These are phyloP conservation scores for Phyllostomus discolor DNA, from an alignment of 2,113 vertebrate genomes.

Conservation along the genomic window DNA sequence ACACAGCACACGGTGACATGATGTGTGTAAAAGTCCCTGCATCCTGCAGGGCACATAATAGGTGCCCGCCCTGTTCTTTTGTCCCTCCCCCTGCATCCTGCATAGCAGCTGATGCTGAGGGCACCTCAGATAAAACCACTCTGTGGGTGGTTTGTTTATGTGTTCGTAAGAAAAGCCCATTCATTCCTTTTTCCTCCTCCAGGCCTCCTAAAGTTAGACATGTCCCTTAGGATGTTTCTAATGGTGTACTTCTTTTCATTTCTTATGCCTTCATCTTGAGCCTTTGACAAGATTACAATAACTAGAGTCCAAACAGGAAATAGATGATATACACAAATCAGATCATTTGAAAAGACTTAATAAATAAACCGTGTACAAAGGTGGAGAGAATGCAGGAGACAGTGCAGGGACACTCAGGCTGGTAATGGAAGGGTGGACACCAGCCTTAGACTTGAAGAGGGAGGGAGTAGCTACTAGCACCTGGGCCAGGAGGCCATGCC, in stretches of 20 bases:
- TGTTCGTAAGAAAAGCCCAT: neutral
- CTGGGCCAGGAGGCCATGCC: neutral
- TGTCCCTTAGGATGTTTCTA: neutral
- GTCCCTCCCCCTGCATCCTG: neutral
- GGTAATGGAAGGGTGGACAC: neutral
- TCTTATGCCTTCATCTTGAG: neutral
- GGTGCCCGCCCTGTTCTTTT: neutral
- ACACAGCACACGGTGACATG: neutral
- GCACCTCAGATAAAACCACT: neutral
- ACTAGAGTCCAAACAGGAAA: neutral
- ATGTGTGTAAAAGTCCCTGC: neutral
- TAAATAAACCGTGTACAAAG: neutral
- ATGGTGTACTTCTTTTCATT: neutral
- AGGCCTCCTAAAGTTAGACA: neutral
- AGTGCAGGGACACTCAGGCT: neutral
- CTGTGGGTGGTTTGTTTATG: neutral
- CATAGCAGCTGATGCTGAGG: neutral
- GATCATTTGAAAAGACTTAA: neutral
- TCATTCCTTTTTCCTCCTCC: neutral
- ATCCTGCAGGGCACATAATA: fast-evolving
- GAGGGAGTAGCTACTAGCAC: neutral
- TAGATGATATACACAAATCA: neutral
- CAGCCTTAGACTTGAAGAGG: neutral
- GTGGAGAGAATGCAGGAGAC: neutral
- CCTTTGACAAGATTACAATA: neutral